Evolutionary conservation across 1,140 invertebrate species (phyloP), one percentile per base, ranked within the genome.

Genomic region (Delia radicum): DNA sequence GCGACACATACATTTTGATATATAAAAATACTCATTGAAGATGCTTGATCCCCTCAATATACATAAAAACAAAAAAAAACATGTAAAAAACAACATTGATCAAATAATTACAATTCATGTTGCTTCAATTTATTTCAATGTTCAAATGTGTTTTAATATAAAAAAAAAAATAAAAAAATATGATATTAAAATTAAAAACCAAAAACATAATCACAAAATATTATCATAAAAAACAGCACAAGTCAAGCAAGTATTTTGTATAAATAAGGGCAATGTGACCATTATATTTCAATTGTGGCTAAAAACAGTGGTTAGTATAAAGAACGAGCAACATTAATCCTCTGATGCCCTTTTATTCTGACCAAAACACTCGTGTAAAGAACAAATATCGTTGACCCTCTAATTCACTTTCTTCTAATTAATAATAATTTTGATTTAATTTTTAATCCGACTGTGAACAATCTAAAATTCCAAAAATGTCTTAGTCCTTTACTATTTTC

Each of bases 1-100:
- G 73, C 76, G 73, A 29, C 76, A 33, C 67, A 73, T 77, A 63
- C 76, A 71, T 48, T 77, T 77, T 74, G 73, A 74, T 46, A 55
- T 72, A 2, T 75, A 67, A 75, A 46, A 65, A 74, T n/a, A 74
- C 29, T 33, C 31, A 65, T 18, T 37, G 74, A 33, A 61, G 61
- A 31, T 48, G 63, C 74, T 72, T 48, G 21, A 55, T 21, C 18
- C 8, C n/a, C 48, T 55, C 48, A 21, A 55, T 21, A 55, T n/a
- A n/a, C n/a, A 55, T 55, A 55, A 55, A 42, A 55, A 8, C n/a
- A 15, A 48, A 48, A 13, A 48, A 5, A 55, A 55, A 55, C 15
- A 55, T 18, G 7, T 21, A 55, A 15, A 55, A 18, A 55, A 55
- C 21, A 55, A 24, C 37, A 10, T 10, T 10, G n/a, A 21, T n/a